Base-by-base conservation (phyloP, 1,140 invertebrate species). In the Zelostemma sp. region DNA sequence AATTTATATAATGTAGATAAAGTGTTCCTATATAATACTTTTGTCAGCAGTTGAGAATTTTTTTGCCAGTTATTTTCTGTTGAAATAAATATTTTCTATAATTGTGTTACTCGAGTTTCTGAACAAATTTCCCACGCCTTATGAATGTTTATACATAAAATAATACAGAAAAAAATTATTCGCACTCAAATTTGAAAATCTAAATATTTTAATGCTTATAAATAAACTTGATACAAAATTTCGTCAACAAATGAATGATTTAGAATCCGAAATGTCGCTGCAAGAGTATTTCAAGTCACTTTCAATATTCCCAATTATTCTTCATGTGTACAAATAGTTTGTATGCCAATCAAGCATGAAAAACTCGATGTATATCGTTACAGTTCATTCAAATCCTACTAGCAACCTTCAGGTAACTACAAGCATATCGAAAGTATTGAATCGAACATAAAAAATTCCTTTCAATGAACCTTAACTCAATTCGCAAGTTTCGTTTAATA, bases 41-140 rank as follows among this genome's bases (percentile, higher is more conserved):
- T n/a, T n/a, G n/a, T n/a, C n/a, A 6, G 11, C 6, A 35, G n/a
- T 9, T n/a, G 2, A 21, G 25, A 50, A 3, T 6, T 31, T 43
- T 35, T 28, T 12, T 19, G 28, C 18, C 49, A 31, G n/a, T 19
- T 51, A 6, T n/a, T 45, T 11, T 50, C 12, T 18, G 21, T 35
- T 38, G 19, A 9, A 57, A 15, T 31, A 31, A 21, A 48, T 47
- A 47, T 35, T 35, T 35, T n/a, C 19, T 47, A 48, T 25, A n/a
- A 35, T 47, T 54, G n/a, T 14, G 19, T 33, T 38, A 35, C 9
- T 5, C 33, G 6, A 35, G 33, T 35, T 35, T 35, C n/a, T 35
- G 2, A 9, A 1, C 6, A 2, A 35, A 9, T 35, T 35, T 35
- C 11, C 33, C 33, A 28, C 3, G 8, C 25, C 8, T 28, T 28